Conservation (phyloP, 2,113 vertebrate species). For the Forbesichthys papilliferus region DNA sequence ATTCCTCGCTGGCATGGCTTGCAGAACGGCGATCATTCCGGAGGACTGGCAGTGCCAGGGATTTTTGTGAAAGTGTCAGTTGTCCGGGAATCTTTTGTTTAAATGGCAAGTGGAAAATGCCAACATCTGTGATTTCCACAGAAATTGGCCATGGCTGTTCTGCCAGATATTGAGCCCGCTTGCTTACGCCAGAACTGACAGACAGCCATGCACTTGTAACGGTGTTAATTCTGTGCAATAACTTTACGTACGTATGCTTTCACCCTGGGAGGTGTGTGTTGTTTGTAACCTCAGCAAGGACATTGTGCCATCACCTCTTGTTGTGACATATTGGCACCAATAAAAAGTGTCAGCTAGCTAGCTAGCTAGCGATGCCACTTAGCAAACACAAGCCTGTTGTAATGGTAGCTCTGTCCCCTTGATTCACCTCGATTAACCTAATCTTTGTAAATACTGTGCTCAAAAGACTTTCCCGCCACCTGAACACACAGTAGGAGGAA, state of each 20-base stretch:
- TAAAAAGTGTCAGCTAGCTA: no score
- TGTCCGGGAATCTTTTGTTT: constrained; percentile 44
- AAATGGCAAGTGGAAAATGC: constrained; percentile 60
- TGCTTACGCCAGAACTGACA: constrained; percentile 34
- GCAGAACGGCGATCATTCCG: constrained; percentile 22
- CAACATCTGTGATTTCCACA: constrained; percentile 64
- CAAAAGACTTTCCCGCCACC: no score
- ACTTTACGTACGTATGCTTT: neutral
- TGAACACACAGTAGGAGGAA: no score
- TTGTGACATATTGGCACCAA: no score
- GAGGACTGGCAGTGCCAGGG: constrained; percentile 20
- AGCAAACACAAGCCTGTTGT: no score
- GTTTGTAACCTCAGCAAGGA: neutral
- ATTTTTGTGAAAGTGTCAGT: constrained; percentile 53
- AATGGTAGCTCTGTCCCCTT: no score
- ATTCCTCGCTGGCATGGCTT: constrained; percentile 17
- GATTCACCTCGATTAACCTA: no score
- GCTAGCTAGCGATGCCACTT: no score
- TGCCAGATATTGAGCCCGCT: constrained; percentile 26
- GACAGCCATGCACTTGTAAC: constrained; percentile 34
- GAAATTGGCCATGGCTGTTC: constrained; percentile 57
- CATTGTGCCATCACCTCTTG: no score
- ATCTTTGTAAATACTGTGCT: no score
- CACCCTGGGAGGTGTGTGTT: neutral
- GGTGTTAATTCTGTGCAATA: constrained; percentile 12